A percentile compares a stretch with the other conserved stretches of the same genome.
These are phyloP conservation scores for Gracilinanus agilis DNA, from an alignment of 2,113 vertebrate genomes.

Conservation along the genomic window DNA sequence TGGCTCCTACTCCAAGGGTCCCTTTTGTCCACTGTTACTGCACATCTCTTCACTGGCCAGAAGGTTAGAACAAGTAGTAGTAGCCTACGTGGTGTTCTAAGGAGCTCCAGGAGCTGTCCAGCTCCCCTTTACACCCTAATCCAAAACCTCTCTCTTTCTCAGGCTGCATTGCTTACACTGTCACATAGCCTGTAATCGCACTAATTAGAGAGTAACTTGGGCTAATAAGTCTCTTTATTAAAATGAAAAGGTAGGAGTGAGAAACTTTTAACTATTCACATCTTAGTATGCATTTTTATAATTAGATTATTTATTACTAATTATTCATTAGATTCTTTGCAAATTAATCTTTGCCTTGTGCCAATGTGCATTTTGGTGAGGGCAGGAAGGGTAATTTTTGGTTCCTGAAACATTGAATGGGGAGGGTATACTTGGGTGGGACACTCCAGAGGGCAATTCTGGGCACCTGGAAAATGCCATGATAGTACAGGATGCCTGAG, in stretches of 20 bases:
- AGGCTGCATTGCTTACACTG: no score
- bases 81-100: no score
- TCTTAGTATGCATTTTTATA: not conserved
- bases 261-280: not conserved
- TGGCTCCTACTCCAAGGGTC: no score
- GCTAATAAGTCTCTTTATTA: not conserved
- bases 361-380: not conserved
- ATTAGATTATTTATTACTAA: not conserved
- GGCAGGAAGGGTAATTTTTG: not conserved
- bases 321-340: not conserved
- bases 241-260: not conserved
- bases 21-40: no score
- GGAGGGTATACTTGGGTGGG: not conserved
- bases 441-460: not conserved
- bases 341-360: not conserved
- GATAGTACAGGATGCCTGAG: not conserved
- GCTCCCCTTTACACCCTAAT: no score
- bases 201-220: not conserved
- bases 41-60: no score
- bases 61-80: no score
- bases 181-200: not conserved
- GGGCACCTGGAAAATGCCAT: not conserved
- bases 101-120: no score
- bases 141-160: no score
- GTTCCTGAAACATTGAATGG: not conserved